phyloP scores from a whole-genome alignment of 1,140 invertebrate genomes.

The Cyrtorhinus lividipennis region DNA sequence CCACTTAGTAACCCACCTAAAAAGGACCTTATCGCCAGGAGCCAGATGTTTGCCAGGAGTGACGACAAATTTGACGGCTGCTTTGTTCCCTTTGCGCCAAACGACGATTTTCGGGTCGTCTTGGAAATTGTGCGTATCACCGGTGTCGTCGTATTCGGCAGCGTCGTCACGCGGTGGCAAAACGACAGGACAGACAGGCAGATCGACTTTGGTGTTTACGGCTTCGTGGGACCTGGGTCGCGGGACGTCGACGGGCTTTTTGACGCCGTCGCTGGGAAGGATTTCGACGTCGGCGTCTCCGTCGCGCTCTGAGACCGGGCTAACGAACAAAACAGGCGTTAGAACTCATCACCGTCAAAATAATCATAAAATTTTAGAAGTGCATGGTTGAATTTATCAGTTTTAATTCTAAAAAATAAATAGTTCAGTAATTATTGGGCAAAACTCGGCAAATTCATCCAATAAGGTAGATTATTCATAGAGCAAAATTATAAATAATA shows the following conservation, averaged over 20 bases:
- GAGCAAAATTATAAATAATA: no score
- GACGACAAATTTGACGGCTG: constrained; percentile 50
- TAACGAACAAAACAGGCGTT: no score
- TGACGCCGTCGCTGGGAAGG: not conserved
- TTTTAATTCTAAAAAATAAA: no score
- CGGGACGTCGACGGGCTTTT: not conserved
- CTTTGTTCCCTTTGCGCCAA: constrained; percentile 76
- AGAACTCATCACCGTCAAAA: no score
- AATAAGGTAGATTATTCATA: no score
- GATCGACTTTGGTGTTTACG: constrained; percentile 33
- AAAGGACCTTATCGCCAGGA: constrained; percentile 34
- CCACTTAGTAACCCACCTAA: constrained; percentile 37
- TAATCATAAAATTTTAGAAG: no score
- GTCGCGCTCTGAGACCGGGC: no score
- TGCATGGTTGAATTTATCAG: no score
- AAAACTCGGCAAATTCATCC: no score
- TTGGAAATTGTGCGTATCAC: constrained; percentile 48
- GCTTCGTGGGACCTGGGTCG: not conserved
- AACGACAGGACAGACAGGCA: constrained; percentile 48
- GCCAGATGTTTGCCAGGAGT: constrained; percentile 33
- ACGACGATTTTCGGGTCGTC: constrained; percentile 64
- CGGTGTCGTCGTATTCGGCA: constrained; percentile 80
- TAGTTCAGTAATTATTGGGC: no score
- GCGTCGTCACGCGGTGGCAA: constrained; percentile 77
- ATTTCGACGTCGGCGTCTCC: no score